A percentile compares a stretch with the other conserved stretches of the same genome.
Evolutionary conservation across 2,888 invertebrate genomes (phyloP).

Genomic region (Diogma glabrata): DNA sequence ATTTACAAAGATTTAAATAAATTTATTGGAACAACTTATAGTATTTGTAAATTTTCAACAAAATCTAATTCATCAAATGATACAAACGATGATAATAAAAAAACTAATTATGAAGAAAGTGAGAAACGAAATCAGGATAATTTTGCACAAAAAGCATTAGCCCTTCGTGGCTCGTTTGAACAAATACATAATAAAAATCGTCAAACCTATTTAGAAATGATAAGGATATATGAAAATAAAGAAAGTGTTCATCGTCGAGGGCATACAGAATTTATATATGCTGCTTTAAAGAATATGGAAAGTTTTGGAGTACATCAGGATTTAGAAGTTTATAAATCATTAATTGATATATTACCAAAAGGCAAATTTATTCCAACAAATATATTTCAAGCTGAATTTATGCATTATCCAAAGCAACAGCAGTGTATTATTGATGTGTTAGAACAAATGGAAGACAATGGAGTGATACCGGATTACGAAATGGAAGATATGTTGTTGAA

Average conservation of each 20-base stretch:
- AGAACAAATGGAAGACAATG: constrained; percentile 90
- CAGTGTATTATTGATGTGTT: constrained; percentile 82
- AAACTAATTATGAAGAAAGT: no score
- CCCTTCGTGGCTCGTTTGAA: constrained; percentile 16
- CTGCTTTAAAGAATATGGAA: constrained; percentile 78
- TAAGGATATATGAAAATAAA: constrained; percentile 59
- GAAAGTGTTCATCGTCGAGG: constrained; percentile 60
- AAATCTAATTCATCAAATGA: no score
- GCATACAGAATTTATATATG: constrained; percentile 89
- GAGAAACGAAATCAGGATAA: no score
- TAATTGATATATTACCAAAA: constrained; percentile 79
- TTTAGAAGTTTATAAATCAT: constrained; percentile 70
- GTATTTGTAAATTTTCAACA: no score
- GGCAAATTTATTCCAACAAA: constrained; percentile 76
- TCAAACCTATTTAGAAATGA: constrained; percentile 55
- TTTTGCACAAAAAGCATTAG: constrained; percentile 9
- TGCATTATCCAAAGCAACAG: constrained; percentile 94
- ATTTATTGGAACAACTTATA: no score
- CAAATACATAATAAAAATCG: constrained; percentile 42
- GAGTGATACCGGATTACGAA: constrained; percentile 84
- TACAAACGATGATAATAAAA: no score
- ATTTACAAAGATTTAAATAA: no score
- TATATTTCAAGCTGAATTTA: constrained; percentile 75
- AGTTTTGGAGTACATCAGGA: constrained; percentile 83
- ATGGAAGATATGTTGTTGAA: constrained; percentile 70